Evolutionary conservation across 2,797 vertebrate genomes (phyloP).

Genomic region (Gobio occitaniae): DNA sequence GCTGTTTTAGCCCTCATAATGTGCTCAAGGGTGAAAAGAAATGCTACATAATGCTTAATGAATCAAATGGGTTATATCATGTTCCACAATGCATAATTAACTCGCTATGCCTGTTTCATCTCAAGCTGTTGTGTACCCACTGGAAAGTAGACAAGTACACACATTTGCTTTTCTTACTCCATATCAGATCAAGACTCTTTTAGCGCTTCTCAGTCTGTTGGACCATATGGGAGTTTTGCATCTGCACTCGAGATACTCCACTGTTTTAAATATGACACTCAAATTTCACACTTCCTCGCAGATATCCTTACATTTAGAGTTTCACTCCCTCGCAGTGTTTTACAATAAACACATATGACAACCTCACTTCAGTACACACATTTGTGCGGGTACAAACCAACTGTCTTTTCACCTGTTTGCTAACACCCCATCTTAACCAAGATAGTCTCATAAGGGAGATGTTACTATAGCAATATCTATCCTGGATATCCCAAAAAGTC

Average conservation of each 20-base stretch:
- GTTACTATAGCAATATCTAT: neutral
- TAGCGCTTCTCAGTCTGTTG: conserved; percentile 43
- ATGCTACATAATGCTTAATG: conserved; percentile 63
- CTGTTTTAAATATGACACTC: conserved; percentile 42
- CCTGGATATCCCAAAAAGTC: neutral
- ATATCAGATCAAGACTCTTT: conserved; percentile 37
- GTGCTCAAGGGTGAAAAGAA: conserved; percentile 61
- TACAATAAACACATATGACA: neutral
- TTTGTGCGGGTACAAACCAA: neutral
- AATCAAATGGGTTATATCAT: conserved; percentile 63
- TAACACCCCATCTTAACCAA: neutral
- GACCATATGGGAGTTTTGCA: conserved; percentile 47
- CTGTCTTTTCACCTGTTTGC: neutral
- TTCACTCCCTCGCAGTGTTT: neutral
- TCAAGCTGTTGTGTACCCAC: conserved; percentile 49
- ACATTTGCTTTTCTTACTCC: conserved; percentile 50
- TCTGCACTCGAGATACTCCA: conserved; percentile 36
- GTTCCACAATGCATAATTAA: conserved; percentile 66
- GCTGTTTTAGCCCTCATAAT: conserved; percentile 62
- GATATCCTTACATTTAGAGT: neutral
- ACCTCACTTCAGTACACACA: neutral
- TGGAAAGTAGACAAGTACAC: conserved; percentile 26
- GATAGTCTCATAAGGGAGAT: neutral
- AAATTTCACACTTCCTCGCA: conserved; percentile 36
- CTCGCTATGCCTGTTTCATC: conserved; percentile 59